Conservation (phyloP, 2,888 invertebrate genomes). For the Eupithecia tripunctaria region DNA sequence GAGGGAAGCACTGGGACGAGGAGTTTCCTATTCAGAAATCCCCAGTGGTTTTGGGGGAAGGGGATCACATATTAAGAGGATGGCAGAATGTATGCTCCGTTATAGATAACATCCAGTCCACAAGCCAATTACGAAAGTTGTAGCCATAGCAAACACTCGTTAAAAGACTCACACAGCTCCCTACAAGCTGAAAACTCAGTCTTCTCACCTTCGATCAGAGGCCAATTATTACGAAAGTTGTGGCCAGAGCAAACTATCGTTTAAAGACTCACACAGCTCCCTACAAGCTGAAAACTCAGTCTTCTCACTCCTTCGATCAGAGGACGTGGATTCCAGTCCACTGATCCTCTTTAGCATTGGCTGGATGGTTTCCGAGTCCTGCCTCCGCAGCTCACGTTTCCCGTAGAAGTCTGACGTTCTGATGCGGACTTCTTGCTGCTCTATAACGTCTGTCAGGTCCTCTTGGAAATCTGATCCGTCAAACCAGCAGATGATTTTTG, state of each 20-base stretch:
- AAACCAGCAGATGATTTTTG: constrained; percentile 80
- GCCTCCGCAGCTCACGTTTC: constrained; percentile 59
- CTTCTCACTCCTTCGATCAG: constrained; percentile 66
- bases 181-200: constrained; percentile 67
- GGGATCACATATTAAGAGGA: not conserved
- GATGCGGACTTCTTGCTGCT: constrained; percentile 78
- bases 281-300: constrained; percentile 67
- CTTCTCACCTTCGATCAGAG: constrained; percentile 67
- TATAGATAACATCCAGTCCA: too few relatives aligned
- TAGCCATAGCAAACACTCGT: too few relatives aligned
- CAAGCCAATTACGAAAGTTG: too few relatives aligned
- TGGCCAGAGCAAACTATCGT: too few relatives aligned
- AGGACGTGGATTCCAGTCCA: constrained; percentile 70
- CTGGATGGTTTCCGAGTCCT: constrained; percentile 75
- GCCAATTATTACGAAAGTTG: constrained; percentile 27
- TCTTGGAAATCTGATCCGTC: constrained; percentile 80
- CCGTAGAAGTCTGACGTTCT: constrained; percentile 71
- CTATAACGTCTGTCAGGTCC: constrained; percentile 78
- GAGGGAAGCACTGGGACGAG: too few relatives aligned
- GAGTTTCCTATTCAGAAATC: too few relatives aligned
- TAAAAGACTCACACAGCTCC: constrained; percentile 66
- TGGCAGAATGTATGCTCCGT: too few relatives aligned
- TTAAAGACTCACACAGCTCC: constrained; percentile 66
- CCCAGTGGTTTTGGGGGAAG: not conserved
- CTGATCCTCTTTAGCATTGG: constrained; percentile 76